Evolutionary conservation across 2,113 vertebrate species (phyloP).

Genomic region (Sialia sialis): DNA sequence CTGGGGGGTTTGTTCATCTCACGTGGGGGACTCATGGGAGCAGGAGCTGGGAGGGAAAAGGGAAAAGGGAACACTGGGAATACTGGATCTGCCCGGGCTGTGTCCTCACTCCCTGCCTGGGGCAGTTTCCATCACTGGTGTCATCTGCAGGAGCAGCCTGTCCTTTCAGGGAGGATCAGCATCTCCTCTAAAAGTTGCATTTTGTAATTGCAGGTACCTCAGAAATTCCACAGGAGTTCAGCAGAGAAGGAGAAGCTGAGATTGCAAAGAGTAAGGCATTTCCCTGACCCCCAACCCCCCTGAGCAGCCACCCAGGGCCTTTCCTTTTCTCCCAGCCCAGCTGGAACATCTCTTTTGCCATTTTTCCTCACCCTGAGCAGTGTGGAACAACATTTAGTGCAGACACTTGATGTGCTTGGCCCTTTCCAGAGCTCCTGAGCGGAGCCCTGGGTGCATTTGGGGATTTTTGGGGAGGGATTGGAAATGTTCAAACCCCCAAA

Average conservation of each 20-base stretch:
- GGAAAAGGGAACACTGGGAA: too few species aligned
- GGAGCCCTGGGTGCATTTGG: not conserved
- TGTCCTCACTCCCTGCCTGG: rapidly evolving
- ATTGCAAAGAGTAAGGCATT: conserved; percentile 71
- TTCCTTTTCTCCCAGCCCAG: not conserved
- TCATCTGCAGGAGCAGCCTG: not conserved
- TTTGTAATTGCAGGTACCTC: conserved; percentile 65
- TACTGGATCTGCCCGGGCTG: not conserved
- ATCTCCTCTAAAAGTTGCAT: not conserved
- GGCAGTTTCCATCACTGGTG: not conserved
- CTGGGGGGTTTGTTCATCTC: not conserved
- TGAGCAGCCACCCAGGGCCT: not conserved
- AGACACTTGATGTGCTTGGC: not conserved
- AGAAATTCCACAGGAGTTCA: conserved; percentile 52
- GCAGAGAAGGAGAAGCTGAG: conserved; percentile 71
- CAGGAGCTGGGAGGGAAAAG: not conserved
- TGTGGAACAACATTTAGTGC: not conserved
- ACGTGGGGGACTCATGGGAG: not conserved
- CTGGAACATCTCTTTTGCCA: not conserved
- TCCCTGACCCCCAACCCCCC: not conserved
- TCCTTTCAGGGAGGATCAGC: too few species aligned
- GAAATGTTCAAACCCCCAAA: not conserved
- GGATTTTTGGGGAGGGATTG: not conserved
- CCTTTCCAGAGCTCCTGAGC: not conserved
- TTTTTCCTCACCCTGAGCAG: not conserved